Evolutionary conservation across 2,888 invertebrate species (phyloP), one percentile per base, ranked within the genome.

Genomic region (Altica lythri): DNA sequence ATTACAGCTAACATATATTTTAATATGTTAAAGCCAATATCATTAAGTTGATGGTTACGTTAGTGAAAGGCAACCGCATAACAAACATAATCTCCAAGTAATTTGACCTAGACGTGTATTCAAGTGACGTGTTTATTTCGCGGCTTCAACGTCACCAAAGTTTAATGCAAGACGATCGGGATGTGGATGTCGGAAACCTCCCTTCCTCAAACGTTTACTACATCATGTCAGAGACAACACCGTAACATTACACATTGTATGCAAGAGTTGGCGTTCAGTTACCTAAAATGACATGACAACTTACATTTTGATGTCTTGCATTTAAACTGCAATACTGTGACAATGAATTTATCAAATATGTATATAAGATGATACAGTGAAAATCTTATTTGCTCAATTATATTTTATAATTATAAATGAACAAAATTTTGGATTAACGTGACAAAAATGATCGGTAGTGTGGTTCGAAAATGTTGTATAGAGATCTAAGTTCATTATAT

Each of bases 231-330:
- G 35, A 55, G 56, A 54, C 47, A 53, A 57, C 60, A 61, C 59
- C 56, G 61, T 59, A 58, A 59, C 59, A 61, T 63, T 65, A 63
- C 65, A 63, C 60, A 62, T 60, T 52, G 45, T 44, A 64, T 58
- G 60, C 60, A 64, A 57, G 59, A 60, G 63, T 57, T 53, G 53
- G 17, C 60, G 62, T 65, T 61, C 59, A 67, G 66, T 68, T 68
- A 63, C 59, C 70, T 73, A 72, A 72, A 66, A 65, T 69, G 68
- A 69, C 68, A 62, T 71, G 71, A 72, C 71, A 71, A 66, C 14
- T 62, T 68, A 71, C 70, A 10, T 70, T 72, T 71, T 72, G 71
- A 71, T 48, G 29, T n/a, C 38, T 8, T 38, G 38, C 34, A 34
- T 16, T 34, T 16, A 9, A 35, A 35, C 19, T 32, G 18, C 35